phyloP scores from a whole-genome alignment of 2,888 invertebrate species.

The Mystacides longicornis region DNA sequence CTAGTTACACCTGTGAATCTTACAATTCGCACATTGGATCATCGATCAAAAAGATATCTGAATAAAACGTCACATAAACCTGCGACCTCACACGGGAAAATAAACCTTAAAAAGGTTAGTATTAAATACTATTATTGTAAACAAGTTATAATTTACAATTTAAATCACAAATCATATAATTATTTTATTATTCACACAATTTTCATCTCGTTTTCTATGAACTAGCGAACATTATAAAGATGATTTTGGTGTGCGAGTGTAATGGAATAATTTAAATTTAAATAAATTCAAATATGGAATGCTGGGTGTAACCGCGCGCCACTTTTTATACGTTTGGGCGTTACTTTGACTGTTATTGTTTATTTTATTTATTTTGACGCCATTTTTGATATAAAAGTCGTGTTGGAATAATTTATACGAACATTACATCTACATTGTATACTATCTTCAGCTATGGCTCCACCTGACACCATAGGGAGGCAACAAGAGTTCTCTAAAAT shows the following conservation, averaged over 20 bases:
- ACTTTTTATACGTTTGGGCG: background rate
- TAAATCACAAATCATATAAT: constrained; percentile 1
- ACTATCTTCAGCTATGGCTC: too few species aligned
- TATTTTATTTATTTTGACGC: background rate
- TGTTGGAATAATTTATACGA: too few species aligned
- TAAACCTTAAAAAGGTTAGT: background rate
- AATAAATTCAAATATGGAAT: constrained; percentile 2
- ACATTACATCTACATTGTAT: too few species aligned
- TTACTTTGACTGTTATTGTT: background rate
- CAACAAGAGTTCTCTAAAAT: too few species aligned
- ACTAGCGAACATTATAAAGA: background rate
- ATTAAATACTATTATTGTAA: background rate
- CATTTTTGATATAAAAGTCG: background rate
- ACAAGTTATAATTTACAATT: background rate
- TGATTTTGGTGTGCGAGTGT: background rate
- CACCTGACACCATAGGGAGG: too few species aligned
- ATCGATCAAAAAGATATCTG: background rate
- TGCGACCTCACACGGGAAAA: background rate
- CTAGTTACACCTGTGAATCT: background rate
- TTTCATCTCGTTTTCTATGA: background rate
- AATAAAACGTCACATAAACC: background rate
- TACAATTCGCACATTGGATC: background rate
- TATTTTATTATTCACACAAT: background rate
- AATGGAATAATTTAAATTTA: background rate
- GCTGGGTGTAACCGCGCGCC: background rate